Evolutionary conservation across 2,113 vertebrate species (phyloP).

Genomic region (Sula dactylatra): DNA sequence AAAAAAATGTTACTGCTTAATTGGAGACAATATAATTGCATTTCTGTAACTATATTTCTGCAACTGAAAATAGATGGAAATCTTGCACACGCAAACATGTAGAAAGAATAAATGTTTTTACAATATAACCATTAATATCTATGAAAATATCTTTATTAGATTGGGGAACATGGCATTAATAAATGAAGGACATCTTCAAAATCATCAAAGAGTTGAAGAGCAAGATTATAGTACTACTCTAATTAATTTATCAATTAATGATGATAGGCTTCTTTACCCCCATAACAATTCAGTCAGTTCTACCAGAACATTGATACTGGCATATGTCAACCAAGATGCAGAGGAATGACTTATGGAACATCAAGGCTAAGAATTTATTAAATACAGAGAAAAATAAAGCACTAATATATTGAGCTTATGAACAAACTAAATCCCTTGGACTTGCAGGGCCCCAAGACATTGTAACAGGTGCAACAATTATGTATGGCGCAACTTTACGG

Average conservation of each 20-base stretch:
- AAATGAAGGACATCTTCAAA: not conserved
- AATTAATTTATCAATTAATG: not conserved
- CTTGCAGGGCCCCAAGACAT: not conserved
- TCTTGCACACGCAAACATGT: not conserved
- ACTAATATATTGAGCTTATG: not conserved
- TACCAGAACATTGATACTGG: not conserved
- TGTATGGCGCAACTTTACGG: not conserved
- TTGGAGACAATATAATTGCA: not conserved
- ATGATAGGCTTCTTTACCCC: not conserved
- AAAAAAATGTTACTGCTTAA: not conserved
- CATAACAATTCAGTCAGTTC: not conserved
- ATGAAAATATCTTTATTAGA: not conserved
- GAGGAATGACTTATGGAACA: not conserved
- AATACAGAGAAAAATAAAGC: not conserved
- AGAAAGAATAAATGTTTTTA: not conserved
- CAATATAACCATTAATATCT: not conserved
- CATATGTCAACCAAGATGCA: not conserved
- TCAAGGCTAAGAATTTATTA: not conserved
- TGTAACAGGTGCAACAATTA: conserved; percentile 37
- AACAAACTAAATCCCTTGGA: not conserved
- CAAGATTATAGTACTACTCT: not conserved
- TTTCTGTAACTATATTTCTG: not conserved
- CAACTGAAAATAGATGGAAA: not conserved
- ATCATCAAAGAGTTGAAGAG: not conserved
- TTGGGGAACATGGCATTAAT: not conserved